Conservation (phyloP, 2,113 vertebrate genomes). For the Dipodomys spectabilis region DNA sequence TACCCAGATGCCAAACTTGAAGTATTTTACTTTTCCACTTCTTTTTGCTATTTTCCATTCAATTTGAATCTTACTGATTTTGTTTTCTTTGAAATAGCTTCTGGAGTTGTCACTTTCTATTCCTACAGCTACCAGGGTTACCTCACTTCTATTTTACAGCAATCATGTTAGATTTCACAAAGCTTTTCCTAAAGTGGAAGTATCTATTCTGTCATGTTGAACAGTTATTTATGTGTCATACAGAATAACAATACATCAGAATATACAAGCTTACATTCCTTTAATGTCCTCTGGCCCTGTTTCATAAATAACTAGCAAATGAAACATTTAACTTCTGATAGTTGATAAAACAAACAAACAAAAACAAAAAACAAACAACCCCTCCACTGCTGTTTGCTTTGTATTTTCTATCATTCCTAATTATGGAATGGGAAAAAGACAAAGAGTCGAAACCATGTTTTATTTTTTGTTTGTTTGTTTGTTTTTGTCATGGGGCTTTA, state of each 20-base stretch:
- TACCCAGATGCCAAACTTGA: background rate
- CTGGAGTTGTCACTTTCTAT: background rate
- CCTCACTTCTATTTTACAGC: background rate
- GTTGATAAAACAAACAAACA: background rate
- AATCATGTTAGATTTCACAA: background rate
- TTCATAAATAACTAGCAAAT: background rate
- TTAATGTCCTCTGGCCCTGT: background rate
- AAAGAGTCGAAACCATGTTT: background rate
- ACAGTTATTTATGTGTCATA: background rate
- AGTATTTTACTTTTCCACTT: background rate
- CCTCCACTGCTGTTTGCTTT: background rate
- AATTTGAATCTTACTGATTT: background rate
- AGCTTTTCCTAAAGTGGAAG: background rate
- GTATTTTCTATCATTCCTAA: background rate
- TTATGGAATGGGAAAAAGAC: background rate
- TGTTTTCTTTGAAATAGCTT: slow-evolving; percentile 21
- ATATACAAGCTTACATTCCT: background rate
- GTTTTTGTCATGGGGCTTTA: no score
- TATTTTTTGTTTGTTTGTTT: no score
- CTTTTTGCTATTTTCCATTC: background rate
- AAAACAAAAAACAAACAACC: no score
- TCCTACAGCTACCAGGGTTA: background rate
- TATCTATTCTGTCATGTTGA: background rate
- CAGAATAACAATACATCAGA: background rate
- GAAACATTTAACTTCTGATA: slow-evolving; percentile 22